Base-by-base conservation (phyloP, 2,113 vertebrate genomes). In the Synodontis membranacea region DNA sequence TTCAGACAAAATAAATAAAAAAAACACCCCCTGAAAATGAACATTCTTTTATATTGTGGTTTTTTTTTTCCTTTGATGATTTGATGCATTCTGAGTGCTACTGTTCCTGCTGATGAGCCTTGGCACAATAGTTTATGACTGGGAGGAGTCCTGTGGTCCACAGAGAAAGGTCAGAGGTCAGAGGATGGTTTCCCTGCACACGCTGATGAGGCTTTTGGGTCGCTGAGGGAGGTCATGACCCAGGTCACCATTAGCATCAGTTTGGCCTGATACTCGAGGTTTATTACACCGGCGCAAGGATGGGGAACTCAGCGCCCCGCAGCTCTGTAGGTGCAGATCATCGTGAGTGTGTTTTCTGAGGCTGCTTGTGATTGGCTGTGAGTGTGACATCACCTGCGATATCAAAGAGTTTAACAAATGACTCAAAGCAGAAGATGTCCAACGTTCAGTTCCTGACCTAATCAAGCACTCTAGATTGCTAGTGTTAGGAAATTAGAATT, bases 271-370 rank as follows among this genome's bases (percentile, higher is more conserved):
- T 37, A 44, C 64, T 62, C 84, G 81, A 9, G 68, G 89, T 88
- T 94, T 86, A 87, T 75, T 74, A 74, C 68, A 58, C 21, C 90
- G 93, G 68, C 88, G 92, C 78, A 91, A 79, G 72, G 92, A 95
- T 80, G 94, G 93, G 5, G 93, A 97, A 89, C 97, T 98, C 87
- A 98, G 92, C 2, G 96, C 97, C 0, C 97, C 97, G 1, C 97
- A 98, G 93, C 97, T 98, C 92, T 92, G 96, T n/a, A 97, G 96
- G 88, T 98, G 97, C 82, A 98, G 94, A 10, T 97, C 97, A 64
- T 94, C 94, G 3, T 93, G 94, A 31, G 88, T 92, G 0, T 91
- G 93, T 87, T 96, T 96, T 86, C 95, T 93, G 74, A 94, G 94
- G 89, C 93, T 91, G 86, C 83, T 89, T 70, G 85, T 92, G 4